These are phyloP conservation scores for Andrena fulva DNA, from an alignment of 2,888 invertebrate species.

Conservation along the genomic window DNA sequence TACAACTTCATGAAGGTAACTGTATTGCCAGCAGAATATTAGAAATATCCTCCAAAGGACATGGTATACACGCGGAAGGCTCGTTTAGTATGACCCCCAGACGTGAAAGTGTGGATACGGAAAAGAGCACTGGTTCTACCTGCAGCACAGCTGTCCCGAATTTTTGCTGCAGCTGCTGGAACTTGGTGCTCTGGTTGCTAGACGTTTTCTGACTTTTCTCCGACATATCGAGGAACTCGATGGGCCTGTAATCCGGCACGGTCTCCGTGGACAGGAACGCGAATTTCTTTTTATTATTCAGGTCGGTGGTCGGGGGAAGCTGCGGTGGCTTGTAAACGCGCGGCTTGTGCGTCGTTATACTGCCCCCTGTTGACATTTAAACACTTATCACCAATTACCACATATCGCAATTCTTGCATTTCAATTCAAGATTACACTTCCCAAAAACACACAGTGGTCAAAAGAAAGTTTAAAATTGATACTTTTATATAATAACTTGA, in stretches of 20 bases:
- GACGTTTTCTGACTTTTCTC: slow-evolving; percentile 92
- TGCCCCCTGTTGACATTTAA: slow-evolving; percentile 86
- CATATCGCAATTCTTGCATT: no score
- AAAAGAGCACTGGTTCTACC: slow-evolving; percentile 68
- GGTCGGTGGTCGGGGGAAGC: slow-evolving; percentile 87
- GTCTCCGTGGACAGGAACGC: slow-evolving; percentile 95
- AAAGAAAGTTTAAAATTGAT: no score
- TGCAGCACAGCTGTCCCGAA: slow-evolving; percentile 88
- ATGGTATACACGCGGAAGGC: no score
- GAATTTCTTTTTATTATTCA: slow-evolving; percentile 94
- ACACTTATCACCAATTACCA: no score
- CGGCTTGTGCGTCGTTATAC: slow-evolving; percentile 90
- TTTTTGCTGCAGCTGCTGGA: slow-evolving; percentile 92
- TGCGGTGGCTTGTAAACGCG: slow-evolving; percentile 87
- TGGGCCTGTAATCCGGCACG: slow-evolving; percentile 93
- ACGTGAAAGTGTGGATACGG: no score
- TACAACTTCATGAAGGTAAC: no score
- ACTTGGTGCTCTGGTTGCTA: slow-evolving; percentile 92
- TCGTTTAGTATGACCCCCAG: no score
- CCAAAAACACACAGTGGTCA: no score
- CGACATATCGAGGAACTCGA: slow-evolving; percentile 87
- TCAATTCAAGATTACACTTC: no score
- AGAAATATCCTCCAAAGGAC: no score
- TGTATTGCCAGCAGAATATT: no score
- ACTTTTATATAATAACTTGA: no score